phyloP scores from a whole-genome alignment of 2,888 invertebrate species.

The Timema podura region DNA sequence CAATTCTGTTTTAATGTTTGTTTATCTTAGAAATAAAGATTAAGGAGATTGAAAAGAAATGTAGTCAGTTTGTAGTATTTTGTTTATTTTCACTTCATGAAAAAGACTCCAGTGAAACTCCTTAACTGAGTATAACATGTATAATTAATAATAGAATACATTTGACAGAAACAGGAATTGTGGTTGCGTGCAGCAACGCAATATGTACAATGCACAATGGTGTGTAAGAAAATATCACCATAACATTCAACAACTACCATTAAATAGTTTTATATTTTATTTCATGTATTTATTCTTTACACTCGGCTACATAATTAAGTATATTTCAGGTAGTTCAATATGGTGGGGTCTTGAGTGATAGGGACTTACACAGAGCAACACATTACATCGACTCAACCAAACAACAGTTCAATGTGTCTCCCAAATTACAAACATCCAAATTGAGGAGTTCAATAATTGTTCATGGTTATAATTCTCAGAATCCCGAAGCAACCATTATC shows the following conservation, averaged over 20 bases:
- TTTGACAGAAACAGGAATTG: constrained; percentile 33
- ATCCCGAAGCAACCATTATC: too few relatives aligned
- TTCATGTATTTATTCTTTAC: constrained; percentile 14
- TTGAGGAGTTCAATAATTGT: too few relatives aligned
- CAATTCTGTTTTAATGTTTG: too few relatives aligned
- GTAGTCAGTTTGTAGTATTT: too few relatives aligned
- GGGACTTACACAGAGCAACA: too few relatives aligned
- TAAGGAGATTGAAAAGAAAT: too few relatives aligned
- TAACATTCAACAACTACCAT: constrained; percentile 23
- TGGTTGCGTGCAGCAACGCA: constrained; percentile 29
- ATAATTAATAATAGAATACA: constrained; percentile 32
- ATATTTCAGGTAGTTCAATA: constrained; percentile 14
- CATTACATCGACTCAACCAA: too few relatives aligned
- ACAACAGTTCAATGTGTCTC: too few relatives aligned
- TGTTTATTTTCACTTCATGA: constrained; percentile 29
- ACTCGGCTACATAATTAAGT: constrained; percentile 17
- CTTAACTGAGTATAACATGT: constrained; percentile 33
- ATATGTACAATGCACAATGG: constrained; percentile 32
- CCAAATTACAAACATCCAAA: too few relatives aligned
- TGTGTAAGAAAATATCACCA: constrained; percentile 35
- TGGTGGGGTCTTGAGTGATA: too few relatives aligned
- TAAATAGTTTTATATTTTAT: constrained; percentile 22
- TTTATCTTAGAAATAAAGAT: too few relatives aligned
- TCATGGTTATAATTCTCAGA: too few relatives aligned
- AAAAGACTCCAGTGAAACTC: constrained; percentile 34